Base-by-base conservation (phyloP, 2,888 invertebrate species). In the Microchrysa polita region DNA sequence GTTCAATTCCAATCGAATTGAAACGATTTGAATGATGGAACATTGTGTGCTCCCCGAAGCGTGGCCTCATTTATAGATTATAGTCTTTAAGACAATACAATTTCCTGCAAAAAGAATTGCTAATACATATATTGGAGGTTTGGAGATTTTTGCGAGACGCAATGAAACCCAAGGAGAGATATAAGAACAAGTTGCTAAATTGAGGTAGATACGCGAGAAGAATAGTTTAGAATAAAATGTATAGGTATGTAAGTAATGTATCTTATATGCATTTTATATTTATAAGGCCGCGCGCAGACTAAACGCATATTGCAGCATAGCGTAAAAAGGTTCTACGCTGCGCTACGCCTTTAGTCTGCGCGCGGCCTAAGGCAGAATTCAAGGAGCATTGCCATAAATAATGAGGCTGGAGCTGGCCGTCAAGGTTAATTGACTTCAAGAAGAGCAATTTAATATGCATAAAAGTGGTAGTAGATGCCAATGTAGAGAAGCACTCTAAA, bases 1-100 rank as follows among this genome's bases (percentile, higher is more conserved):
- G 79, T 79, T 78, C 77, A 78, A 79, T 65, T 65, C 16, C 16
- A 69, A 57, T 57, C 57, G 34, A 69, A 69, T 69, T 55, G 65
- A 65, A 65, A 2, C 7, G 27, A 34, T 34, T 34, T 79, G 77
- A 75, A 78, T n/a, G n/a, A n/a, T 76, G 74, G 76, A 69, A 61
- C 61, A 75, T 55, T 73, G 67, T 73, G 67, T 74, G 76, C 71
- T 75, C 73, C 73, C 63, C 60, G 74, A 76, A 74, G 73, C 74
- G 74, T 76, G 63, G 73, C 76, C 20, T 20, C 74, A 76, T 76
- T 76, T 74, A 73, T 76, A 76, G 73, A 69, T 73, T 63, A 44
- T 18, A 14, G 67, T n/a, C 27, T 59, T n/a, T 59, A 42, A 63
- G 40, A 63, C 73, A 73, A 63, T 63, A 57, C 55, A 48, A 73